Evolutionary conservation across 1,140 invertebrate genomes (phyloP), one percentile per base, ranked within the genome.

Genomic region (Laupala kohalensis): DNA sequence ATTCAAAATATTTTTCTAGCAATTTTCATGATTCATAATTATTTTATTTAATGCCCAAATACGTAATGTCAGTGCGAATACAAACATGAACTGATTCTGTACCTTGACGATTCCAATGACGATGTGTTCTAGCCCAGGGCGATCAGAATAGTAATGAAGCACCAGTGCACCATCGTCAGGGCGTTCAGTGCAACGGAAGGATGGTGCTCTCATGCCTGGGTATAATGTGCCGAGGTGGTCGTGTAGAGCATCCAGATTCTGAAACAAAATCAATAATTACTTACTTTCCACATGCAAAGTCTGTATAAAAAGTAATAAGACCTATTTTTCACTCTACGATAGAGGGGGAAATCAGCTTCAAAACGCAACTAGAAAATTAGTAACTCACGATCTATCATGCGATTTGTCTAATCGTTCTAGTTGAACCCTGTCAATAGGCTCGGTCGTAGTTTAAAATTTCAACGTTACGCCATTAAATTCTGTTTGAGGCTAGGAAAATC

Each of bases 101-200:
- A 95, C 94, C 88, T 95, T 96, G 5, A 96, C 94, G 75, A 96
- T 95, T 26, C 94, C 94, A 76, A 96, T 95, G 72, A 97, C 94
- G 76, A 97, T 96, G 77, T 93, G 88, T 79, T 96, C 93, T 65
- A 97, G 83, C n/a, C 93, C 94, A 9, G 92, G 92, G 73, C 94
- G 86, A 77, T 96, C 93, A 0, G 93, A 96, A 81, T 96, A 97
- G 82, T 96, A 96, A 81, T 96, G 94, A 6, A 97, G 84, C 26
- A 96, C 84, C 13, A 96, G 82, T 12, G 91, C 90, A 0, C 93
- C 93, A 82, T 94, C 93, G 79, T 92, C 90, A 0, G 87, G 85
- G 76, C 89, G 81, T 77, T 94, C 93, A 0, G 93, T 95, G 79
- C 94, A 96, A 5, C 94, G 85, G 81, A 96, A 96, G 2, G 93